A percentile compares a stretch with the other conserved stretches of the same genome.
Evolutionary conservation across 2,888 invertebrate genomes (phyloP).

Genomic region (Dascillus cervinus): DNA sequence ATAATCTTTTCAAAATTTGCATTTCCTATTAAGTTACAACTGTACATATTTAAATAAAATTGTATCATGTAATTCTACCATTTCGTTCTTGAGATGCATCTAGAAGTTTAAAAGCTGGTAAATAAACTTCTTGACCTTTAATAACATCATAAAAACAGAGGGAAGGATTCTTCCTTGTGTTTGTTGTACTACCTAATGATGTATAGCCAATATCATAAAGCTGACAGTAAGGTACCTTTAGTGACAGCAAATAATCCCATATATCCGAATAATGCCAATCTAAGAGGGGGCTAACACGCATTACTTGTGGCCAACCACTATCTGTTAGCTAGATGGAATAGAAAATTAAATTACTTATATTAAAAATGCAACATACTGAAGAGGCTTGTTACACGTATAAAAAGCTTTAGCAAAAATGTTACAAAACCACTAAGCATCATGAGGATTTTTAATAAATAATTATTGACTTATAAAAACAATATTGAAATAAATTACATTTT

Average conservation of each 20-base stretch:
- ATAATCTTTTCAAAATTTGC: too few species aligned
- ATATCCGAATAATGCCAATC: conserved; percentile 88
- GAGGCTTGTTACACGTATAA: neutral
- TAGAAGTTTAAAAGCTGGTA: conserved; percentile 65
- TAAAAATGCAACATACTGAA: neutral
- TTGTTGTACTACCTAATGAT: conserved; percentile 74
- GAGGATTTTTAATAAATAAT: neutral
- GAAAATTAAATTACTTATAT: neutral
- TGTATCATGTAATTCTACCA: conserved; percentile 38
- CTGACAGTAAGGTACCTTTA: conserved; percentile 81
- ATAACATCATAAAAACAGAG: conserved; percentile 51
- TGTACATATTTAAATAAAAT: too few species aligned
- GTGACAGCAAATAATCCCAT: conserved; percentile 77
- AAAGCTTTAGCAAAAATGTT: too few species aligned
- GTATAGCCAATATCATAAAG: conserved; percentile 91
- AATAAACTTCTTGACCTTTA: conserved; percentile 47
- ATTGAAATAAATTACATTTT: conserved; percentile 2
- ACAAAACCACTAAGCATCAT: too few species aligned
- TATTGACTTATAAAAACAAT: too few species aligned
- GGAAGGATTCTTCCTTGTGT: conserved; percentile 74
- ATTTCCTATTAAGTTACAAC: too few species aligned
- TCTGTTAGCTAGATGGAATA: conserved; percentile 65
- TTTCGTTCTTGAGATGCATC: conserved; percentile 56
- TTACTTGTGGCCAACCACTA: conserved; percentile 79
- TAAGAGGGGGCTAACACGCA: conserved; percentile 85